These are phyloP conservation scores for Menidia menidia DNA, from an alignment of 2,797 vertebrate genomes.

Conservation along the genomic window DNA sequence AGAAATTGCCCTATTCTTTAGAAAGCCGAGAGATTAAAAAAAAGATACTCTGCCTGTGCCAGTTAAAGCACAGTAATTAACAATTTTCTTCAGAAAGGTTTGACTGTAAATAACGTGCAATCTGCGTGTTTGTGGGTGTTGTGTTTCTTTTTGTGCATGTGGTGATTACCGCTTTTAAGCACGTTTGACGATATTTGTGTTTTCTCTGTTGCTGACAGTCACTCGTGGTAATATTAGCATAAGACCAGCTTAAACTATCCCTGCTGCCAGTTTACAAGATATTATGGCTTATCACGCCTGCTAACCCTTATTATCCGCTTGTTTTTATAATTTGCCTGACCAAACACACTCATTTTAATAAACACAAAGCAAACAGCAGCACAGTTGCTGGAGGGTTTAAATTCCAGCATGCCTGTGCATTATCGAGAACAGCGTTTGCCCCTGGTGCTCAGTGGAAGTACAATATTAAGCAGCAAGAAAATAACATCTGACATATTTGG, in stretches of 20 bases:
- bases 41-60: not conserved
- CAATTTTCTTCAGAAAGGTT: constrained; percentile 8
- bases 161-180: constrained; percentile 57
- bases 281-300: constrained; percentile 84
- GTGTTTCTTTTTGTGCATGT: constrained; percentile 33
- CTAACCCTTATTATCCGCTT: constrained; percentile 81
- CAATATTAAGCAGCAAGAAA: constrained; percentile 18
- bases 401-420: constrained; percentile 51
- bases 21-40: not conserved
- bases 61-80: constrained; percentile 8
- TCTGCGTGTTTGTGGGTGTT: constrained; percentile 4
- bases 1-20: constrained; percentile 14
- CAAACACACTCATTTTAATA: constrained; percentile 72
- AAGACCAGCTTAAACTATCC: constrained; percentile 81
- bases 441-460: constrained; percentile 37
- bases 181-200: constrained; percentile 70
- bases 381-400: constrained; percentile 47
- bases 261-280: constrained; percentile 82
- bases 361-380: constrained; percentile 62
- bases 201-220: constrained; percentile 71
- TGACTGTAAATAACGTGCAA: constrained; percentile 13
- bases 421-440: constrained; percentile 43
- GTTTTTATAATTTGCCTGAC: constrained; percentile 80
- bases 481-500: constrained; percentile 21
- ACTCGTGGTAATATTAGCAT: constrained; percentile 81